A percentile compares a stretch with the other conserved stretches of the same genome.
These are phyloP conservation scores for Geophilus truncorum DNA, from an alignment of 2,888 invertebrate species.

Conservation along the genomic window DNA sequence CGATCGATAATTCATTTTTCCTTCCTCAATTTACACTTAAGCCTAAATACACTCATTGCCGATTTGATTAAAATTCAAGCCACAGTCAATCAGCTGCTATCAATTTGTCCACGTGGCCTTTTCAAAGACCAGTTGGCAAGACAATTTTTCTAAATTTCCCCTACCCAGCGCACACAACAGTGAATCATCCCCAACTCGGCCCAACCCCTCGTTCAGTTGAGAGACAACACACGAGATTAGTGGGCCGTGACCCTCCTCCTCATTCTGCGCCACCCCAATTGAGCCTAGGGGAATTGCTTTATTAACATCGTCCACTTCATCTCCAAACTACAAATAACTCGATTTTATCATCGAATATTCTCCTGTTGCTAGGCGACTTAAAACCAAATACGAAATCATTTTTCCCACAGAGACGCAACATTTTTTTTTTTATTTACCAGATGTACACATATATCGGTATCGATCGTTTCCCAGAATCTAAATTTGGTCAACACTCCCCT, in stretches of 20 bases:
- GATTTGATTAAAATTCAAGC: conserved; percentile 10
- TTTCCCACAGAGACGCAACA: neutral
- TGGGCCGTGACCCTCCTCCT: conserved; percentile 18
- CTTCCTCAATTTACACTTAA: conserved; percentile 21
- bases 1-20: neutral
- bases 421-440: neutral
- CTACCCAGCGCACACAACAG: neutral
- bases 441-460: neutral
- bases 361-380: neutral
- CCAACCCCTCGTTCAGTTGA: neutral
- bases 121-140: conserved; percentile 21
- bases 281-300: conserved; percentile 24
- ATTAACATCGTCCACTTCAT: conserved; percentile 24
- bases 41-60: neutral
- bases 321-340: conserved; percentile 15
- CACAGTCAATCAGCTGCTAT: conserved; percentile 25
- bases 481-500: neutral
- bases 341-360: conserved; percentile 15
- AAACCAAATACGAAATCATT: neutral
- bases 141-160: neutral
- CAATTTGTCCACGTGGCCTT: conserved; percentile 23
- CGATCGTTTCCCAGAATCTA: neutral
- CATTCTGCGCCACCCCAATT: conserved; percentile 15
- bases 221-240: conserved; percentile 20
- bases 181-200: conserved; percentile 14